Percentiles rank a stretch among this genome's conserved stretches.
Evolutionary conservation across 2,888 invertebrate species (phyloP).

Genomic region (Graphium colonna): DNA sequence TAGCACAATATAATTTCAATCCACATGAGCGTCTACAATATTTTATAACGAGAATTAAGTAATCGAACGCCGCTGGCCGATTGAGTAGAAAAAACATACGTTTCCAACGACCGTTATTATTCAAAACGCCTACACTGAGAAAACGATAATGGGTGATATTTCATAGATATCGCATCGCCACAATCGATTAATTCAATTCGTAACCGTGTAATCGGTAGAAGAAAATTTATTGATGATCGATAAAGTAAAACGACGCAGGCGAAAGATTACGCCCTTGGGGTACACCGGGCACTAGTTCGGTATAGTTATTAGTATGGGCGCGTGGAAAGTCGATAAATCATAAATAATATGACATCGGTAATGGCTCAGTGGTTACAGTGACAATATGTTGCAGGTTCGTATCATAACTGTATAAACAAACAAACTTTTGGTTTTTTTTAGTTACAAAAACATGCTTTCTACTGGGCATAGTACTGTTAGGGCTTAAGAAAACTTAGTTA

Average conservation of each 20-base stretch:
- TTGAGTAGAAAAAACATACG: constrained; percentile 8
- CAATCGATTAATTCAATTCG: constrained; percentile 18
- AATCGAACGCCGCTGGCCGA: constrained; percentile 6
- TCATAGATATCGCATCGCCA: constrained; percentile 13
- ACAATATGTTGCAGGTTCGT: too few species aligned
- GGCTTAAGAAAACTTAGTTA: not conserved
- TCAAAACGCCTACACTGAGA: not conserved
- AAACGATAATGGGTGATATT: constrained; percentile 17
- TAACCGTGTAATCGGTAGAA: constrained; percentile 17
- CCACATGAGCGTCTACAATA: not conserved
- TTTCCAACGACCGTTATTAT: constrained; percentile 2
- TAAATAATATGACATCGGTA: not conserved
- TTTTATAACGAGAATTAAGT: constrained; percentile 10
- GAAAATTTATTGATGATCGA: constrained; percentile 20
- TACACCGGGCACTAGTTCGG: not conserved
- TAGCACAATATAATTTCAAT: not conserved
- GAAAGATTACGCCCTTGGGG: constrained; percentile 15
- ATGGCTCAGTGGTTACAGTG: too few species aligned
- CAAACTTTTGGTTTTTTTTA: too few species aligned
- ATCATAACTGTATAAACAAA: too few species aligned
- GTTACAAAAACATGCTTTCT: too few species aligned
- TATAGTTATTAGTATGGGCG: constrained; percentile 5
- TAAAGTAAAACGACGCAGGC: constrained; percentile 20
- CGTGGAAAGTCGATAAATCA: constrained; percentile 10
- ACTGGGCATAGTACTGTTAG: not conserved